Evolutionary conservation across 1,140 invertebrate genomes (phyloP), one percentile per base, ranked within the genome.

Genomic region (Nebria ingens): DNA sequence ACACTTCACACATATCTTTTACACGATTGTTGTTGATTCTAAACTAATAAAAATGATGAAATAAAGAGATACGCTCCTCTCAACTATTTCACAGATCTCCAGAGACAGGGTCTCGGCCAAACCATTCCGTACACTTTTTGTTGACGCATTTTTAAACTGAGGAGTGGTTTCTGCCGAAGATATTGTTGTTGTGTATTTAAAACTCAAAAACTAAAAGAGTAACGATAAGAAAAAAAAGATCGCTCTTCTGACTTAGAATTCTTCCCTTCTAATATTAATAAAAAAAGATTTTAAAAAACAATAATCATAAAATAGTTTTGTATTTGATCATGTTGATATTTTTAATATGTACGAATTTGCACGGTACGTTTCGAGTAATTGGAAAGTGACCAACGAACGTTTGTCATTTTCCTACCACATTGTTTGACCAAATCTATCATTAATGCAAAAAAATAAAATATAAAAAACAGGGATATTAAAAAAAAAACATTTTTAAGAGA

Each of bases 111-210:
- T 65, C 59, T 64, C 62, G 62, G 62, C 65, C 62, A 45, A 58
- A 54, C 65, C 66, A 64, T 66, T 65, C 64, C 65, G 60, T 59
- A 66, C 65, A 67, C 67, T 64, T 68, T 67, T 69, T 69, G 65
- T 65, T 68, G 63, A 69, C 62, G 65, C 68, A 67, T 64, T 68
- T 66, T 66, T 65, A 64, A 42, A 40, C 62, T 63, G 61, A 63
- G 66, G 62, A 60, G 57, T 57, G 58, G 60, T 60, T 51, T 50
- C 63, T 65, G 64, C 61, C 62, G 62, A 54, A 54, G 56, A 53
- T 45, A 15, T 38, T 54, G 22, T 38, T 54, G 19, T 54, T 54
- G 34, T 45, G 40, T n/a, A n/a, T n/a, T n/a, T n/a, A n/a, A n/a
- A n/a, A n/a, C n/a, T n/a, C n/a, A n/a, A n/a, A n/a, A n/a, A n/a